phyloP scores from a whole-genome alignment of 2,797 vertebrate species.

The Leptodactylus fallax region DNA sequence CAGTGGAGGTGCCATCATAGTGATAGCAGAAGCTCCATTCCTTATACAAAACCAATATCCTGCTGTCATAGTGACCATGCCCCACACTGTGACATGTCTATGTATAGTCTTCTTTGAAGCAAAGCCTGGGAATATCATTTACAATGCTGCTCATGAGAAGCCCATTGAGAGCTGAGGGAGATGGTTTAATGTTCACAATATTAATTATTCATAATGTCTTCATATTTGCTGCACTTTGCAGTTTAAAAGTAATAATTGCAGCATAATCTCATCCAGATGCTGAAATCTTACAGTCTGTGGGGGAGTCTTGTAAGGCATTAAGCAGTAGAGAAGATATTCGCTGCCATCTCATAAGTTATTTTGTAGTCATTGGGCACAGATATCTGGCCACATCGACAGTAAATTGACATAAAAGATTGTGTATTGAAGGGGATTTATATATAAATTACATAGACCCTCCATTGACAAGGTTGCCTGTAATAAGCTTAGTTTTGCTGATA shows the following conservation, averaged over 20 bases:
- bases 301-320: slow-evolving; percentile 28
- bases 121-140: background rate
- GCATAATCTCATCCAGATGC: slow-evolving; percentile 4
- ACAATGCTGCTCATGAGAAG: background rate
- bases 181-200: slow-evolving; percentile 29
- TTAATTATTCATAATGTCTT: slow-evolving; percentile 35
- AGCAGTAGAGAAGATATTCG: background rate
- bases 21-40: background rate
- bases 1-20: too few species aligned
- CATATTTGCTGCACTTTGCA: slow-evolving; percentile 42
- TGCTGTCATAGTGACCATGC: background rate
- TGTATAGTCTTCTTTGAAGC: background rate
- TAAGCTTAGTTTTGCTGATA: too few species aligned
- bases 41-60: background rate
- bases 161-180: background rate
- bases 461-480: too few species aligned
- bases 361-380: background rate
- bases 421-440: background rate
- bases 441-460: too few species aligned
- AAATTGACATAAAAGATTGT: background rate
- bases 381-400: background rate
- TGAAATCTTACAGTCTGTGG: background rate
- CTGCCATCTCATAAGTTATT: background rate
- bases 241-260: slow-evolving; percentile 35
- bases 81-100: background rate